Percentiles rank a stretch among this genome's conserved stretches.
Conservation (phyloP, 2,113 vertebrate species). For the human region DNA sequence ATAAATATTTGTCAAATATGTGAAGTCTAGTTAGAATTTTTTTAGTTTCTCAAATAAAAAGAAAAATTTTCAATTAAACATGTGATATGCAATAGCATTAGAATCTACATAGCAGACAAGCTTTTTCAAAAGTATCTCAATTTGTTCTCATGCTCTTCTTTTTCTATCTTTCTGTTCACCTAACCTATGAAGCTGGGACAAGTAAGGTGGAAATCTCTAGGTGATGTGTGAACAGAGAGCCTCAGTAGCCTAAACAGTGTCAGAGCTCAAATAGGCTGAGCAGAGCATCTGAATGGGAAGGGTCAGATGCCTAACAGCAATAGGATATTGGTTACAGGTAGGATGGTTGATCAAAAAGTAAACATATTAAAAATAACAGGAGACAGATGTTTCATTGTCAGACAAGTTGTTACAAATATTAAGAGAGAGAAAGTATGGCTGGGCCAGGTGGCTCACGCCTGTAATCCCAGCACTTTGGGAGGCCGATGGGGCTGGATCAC, state of each 20-base stretch:
- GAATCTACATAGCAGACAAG: neutral
- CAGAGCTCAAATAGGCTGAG: neutral
- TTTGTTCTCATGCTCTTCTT: neutral
- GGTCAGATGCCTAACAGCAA: neutral
- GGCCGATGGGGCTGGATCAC: too few species aligned
- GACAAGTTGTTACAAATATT: neutral
- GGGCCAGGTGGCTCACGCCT: too few species aligned
- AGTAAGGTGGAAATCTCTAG: too few species aligned
- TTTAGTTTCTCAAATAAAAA: slow-evolving; percentile 49
- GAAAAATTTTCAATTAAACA: slow-evolving; percentile 33
- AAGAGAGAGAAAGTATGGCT: neutral
- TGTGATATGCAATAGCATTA: neutral
- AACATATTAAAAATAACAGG: neutral
- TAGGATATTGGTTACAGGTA: neutral
- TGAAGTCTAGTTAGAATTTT: slow-evolving; percentile 44
- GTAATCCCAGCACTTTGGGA: too few species aligned
- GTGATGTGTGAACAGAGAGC: neutral
- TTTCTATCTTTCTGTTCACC: neutral
- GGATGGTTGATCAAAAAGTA: neutral
- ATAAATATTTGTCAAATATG: slow-evolving; percentile 53
- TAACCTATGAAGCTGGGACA: neutral
- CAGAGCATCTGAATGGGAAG: neutral
- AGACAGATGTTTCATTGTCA: neutral
- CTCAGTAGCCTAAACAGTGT: accelerated
- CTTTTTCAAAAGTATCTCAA: neutral